These are phyloP conservation scores for Champsocephalus gunnari DNA, from an alignment of 2,797 vertebrate species.

Conservation along the genomic window DNA sequence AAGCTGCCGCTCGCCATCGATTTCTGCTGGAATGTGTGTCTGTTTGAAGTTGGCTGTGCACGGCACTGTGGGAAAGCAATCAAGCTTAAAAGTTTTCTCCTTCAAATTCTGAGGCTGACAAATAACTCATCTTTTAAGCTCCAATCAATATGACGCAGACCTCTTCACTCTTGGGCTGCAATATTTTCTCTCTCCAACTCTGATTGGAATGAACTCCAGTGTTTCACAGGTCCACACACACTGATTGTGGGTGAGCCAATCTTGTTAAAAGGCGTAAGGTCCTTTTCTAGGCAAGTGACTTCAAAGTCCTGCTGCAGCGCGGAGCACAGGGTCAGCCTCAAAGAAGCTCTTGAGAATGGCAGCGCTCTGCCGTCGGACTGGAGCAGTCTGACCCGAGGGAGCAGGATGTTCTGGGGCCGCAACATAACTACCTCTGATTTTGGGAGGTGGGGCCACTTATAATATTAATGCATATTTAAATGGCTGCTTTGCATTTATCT, in stretches of 20 bases:
- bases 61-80: conserved; percentile 75
- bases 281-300: conserved; percentile 60
- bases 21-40: conserved; percentile 61
- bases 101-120: conserved; percentile 74
- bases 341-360: conserved; percentile 55
- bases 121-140: conserved; percentile 78
- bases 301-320: conserved; percentile 37
- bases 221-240: conserved; percentile 57
- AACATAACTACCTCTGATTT: conserved; percentile 69
- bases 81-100: conserved; percentile 74
- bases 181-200: conserved; percentile 59
- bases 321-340: conserved; percentile 44
- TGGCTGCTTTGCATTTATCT: conserved; percentile 83
- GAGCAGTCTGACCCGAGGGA: conserved; percentile 44
- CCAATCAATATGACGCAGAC: conserved; percentile 78
- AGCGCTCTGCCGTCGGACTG: neutral
- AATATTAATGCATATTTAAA: conserved; percentile 87
- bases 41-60: conserved; percentile 67
- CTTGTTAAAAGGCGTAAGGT: conserved; percentile 37
- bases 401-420: conserved; percentile 57
- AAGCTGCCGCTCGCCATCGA: conserved; percentile 67
- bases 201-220: conserved; percentile 82
- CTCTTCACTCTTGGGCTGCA: conserved; percentile 54
- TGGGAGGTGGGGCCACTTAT: conserved; percentile 34
- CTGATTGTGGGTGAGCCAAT: conserved; percentile 72